These are phyloP conservation scores for Leptinotarsa texana DNA, from an alignment of 1,140 invertebrate genomes.

Conservation along the genomic window DNA sequence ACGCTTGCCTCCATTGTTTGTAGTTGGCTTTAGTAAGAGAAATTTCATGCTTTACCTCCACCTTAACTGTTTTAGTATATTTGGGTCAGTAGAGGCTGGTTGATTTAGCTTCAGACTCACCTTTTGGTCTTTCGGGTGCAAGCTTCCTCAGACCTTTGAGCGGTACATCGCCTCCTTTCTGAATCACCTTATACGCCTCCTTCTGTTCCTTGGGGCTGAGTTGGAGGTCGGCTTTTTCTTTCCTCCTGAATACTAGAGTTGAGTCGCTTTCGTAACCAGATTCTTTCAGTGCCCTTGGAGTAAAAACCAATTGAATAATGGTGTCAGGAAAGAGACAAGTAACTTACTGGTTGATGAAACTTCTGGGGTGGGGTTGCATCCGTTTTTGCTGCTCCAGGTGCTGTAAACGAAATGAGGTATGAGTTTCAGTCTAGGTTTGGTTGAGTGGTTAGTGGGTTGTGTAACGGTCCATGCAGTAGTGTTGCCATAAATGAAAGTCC, in stretches of 20 bases:
- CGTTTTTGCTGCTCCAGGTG: constrained; percentile 67
- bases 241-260: constrained; percentile 78
- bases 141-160: constrained; percentile 84
- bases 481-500: neutral
- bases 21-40: constrained; percentile 11
- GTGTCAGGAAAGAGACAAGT: neutral
- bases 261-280: constrained; percentile 90
- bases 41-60: constrained; percentile 18
- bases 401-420: constrained; percentile 56
- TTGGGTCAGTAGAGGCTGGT: neutral
- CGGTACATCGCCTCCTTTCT: constrained; percentile 89
- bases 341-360: constrained; percentile 75
- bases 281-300: constrained; percentile 76
- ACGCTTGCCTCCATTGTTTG: neutral
- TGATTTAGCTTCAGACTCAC: constrained; percentile 58
- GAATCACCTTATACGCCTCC: constrained; percentile 81
- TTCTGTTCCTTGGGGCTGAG: constrained; percentile 79
- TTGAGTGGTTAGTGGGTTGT: neutral
- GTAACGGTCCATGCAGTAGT: constrained; percentile 13
- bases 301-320: neutral
- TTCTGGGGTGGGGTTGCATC: constrained; percentile 62
- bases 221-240: constrained; percentile 67
- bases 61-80: neutral
- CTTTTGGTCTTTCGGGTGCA: constrained; percentile 83
- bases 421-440: constrained; percentile 11